phyloP scores from a whole-genome alignment of 2,797 vertebrate genomes.

The Cynodonichthys magdalenae region DNA sequence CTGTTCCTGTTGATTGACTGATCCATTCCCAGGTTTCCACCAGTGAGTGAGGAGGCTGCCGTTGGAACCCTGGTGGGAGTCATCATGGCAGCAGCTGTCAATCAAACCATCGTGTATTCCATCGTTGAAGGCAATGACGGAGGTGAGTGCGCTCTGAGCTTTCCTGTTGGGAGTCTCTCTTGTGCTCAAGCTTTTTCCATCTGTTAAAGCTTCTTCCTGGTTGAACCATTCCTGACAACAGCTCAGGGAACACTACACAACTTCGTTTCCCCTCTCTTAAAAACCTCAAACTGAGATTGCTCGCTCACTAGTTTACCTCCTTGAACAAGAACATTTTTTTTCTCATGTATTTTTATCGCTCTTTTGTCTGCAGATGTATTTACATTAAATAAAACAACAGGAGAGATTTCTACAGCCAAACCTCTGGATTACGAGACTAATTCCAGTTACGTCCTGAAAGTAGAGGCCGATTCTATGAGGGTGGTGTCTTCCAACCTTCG shows the following conservation, averaged over 20 bases:
- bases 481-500: conserved; percentile 90
- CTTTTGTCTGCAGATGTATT: conserved; percentile 82
- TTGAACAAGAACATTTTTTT: conserved; percentile 5
- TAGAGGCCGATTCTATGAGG: conserved; percentile 92
- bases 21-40: conserved; percentile 82
- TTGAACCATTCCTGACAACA: conserved; percentile 2
- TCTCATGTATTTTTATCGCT: background rate
- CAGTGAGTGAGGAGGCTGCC: conserved; percentile 87
- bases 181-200: background rate
- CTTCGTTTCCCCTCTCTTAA: background rate
- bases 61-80: conserved; percentile 83
- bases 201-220: background rate
- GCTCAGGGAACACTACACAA: background rate
- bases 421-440: conserved; percentile 90
- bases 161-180: background rate
- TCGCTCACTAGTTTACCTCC: background rate
- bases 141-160: conserved; percentile 52
- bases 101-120: conserved; percentile 92
- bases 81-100: conserved; percentile 89
- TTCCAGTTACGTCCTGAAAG: conserved; percentile 85
- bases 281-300: background rate
- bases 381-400: conserved; percentile 87
- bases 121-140: conserved; percentile 88
- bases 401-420: conserved; percentile 86
- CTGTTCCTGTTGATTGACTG: conserved; percentile 55